These are phyloP conservation scores for Sinocyclocheilus rhinocerous DNA, from an alignment of 2,113 vertebrate genomes.

Conservation along the genomic window DNA sequence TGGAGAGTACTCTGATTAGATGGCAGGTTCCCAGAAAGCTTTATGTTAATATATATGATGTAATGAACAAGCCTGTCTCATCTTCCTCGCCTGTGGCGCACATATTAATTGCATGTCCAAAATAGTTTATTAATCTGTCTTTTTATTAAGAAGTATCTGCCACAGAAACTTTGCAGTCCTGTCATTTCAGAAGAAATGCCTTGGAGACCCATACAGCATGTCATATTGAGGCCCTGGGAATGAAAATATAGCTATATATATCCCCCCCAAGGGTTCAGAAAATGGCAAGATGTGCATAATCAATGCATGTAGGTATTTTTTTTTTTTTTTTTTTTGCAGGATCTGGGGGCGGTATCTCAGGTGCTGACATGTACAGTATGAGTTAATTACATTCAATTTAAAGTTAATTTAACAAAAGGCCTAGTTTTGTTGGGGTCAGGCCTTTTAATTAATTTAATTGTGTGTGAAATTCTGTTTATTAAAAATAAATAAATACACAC, in stretches of 20 bases:
- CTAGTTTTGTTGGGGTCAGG: not conserved
- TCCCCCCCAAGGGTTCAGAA: not conserved
- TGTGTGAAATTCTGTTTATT: not conserved
- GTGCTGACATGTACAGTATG: not conserved
- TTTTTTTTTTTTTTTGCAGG: not conserved
- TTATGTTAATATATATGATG: constrained; percentile 37
- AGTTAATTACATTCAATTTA: not conserved
- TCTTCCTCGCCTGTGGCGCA: constrained; percentile 22
- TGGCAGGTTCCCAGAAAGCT: constrained; percentile 29
- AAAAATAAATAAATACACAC: not conserved
- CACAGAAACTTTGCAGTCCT: constrained; percentile 18
- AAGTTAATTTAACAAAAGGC: not conserved
- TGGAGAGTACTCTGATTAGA: constrained; percentile 15
- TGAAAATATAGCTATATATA: not conserved
- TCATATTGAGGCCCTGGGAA: constrained; percentile 24
- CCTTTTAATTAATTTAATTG: not conserved
- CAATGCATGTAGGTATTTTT: not conserved
- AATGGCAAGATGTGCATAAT: constrained; percentile 27
- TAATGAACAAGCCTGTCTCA: constrained; percentile 25
- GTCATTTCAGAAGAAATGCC: not conserved
- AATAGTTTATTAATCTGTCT: constrained; percentile 52
- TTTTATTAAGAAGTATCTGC: constrained; percentile 43
- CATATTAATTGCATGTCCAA: constrained; percentile 46
- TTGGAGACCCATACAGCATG: constrained; percentile 10
- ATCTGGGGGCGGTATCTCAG: not conserved